These are phyloP conservation scores for Sciurus niger DNA, from an alignment of 2,113 vertebrate genomes.

Conservation along the genomic window DNA sequence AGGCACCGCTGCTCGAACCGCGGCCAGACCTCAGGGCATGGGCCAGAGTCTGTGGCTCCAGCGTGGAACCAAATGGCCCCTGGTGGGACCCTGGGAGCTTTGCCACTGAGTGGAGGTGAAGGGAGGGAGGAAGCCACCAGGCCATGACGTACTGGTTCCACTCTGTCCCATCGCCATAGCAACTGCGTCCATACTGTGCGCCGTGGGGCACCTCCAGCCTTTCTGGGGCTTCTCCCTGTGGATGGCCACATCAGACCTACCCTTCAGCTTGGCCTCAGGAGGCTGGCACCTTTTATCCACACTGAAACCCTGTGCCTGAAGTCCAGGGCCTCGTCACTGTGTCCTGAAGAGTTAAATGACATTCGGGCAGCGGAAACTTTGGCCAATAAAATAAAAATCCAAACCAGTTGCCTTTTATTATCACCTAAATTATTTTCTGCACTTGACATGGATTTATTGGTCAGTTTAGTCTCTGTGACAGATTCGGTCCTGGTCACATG, in stretches of 20 bases:
- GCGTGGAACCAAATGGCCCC: neutral
- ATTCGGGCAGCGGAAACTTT: constrained; percentile 80
- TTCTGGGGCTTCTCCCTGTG: neutral
- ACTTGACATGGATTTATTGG: constrained; percentile 75
- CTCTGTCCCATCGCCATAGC: constrained; percentile 81
- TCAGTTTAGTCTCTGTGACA: constrained; percentile 53
- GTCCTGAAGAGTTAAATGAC: constrained; percentile 77
- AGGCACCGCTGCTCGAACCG: neutral
- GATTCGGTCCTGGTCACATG: constrained; percentile 60
- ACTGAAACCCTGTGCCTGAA: constrained; percentile 39
- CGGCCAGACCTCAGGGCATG: neutral
- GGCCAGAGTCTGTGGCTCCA: neutral
- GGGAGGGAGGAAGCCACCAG: too few relatives aligned
- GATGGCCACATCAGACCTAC: constrained; percentile 70
- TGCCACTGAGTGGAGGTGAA: too few relatives aligned
- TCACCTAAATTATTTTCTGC: constrained; percentile 74
- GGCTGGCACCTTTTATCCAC: constrained; percentile 68
- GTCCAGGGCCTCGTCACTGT: constrained; percentile 56
- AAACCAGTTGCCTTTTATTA: constrained; percentile 73
- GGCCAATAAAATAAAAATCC: constrained; percentile 84
- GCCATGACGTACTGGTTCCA: constrained; percentile 24
- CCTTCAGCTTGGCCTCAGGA: constrained; percentile 81
- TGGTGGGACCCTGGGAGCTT: neutral
- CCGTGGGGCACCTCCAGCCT: neutral
- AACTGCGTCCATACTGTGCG: constrained; percentile 73